A percentile compares a stretch with the other conserved stretches of the same genome.
Evolutionary conservation across 2,797 vertebrate genomes (phyloP).

Genomic region (Molossus alvarezi): DNA sequence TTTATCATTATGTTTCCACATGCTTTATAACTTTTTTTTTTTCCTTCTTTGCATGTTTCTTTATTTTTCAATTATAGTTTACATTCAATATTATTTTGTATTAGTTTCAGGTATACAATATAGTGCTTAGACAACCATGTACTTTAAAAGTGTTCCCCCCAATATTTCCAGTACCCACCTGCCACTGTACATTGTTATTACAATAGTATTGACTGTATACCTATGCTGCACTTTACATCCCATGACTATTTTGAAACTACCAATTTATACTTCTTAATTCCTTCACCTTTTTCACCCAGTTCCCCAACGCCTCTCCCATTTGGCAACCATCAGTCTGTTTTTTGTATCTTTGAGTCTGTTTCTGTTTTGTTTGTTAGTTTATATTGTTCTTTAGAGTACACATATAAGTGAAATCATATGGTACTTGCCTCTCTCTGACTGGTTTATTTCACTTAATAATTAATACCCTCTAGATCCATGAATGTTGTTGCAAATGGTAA

Average conservation of each 20-base stretch:
- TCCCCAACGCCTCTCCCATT: neutral
- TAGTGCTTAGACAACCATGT: neutral
- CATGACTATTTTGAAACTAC: neutral
- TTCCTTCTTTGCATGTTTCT: neutral
- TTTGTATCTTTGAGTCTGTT: neutral
- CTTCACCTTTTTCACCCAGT: neutral
- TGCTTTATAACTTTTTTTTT: neutral
- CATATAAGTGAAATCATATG: neutral
- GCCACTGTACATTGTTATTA: neutral
- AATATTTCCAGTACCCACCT: neutral
- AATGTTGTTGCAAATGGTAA: neutral
- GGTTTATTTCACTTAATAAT: neutral
- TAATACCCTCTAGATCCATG: neutral
- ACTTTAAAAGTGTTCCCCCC: neutral
- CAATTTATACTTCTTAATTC: neutral
- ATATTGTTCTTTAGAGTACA: neutral
- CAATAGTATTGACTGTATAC: neutral
- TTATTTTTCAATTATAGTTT: neutral
- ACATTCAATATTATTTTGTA: neutral
- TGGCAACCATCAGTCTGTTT: neutral
- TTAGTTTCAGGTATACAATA: neutral
- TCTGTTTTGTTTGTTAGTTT: neutral
- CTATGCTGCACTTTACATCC: neutral
- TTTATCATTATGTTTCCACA: neutral
- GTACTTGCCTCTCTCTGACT: neutral